These are phyloP conservation scores for Hippasteria phrygiana DNA, from an alignment of 53 echinoderm and acorn worm species.

Conservation along the genomic window DNA sequence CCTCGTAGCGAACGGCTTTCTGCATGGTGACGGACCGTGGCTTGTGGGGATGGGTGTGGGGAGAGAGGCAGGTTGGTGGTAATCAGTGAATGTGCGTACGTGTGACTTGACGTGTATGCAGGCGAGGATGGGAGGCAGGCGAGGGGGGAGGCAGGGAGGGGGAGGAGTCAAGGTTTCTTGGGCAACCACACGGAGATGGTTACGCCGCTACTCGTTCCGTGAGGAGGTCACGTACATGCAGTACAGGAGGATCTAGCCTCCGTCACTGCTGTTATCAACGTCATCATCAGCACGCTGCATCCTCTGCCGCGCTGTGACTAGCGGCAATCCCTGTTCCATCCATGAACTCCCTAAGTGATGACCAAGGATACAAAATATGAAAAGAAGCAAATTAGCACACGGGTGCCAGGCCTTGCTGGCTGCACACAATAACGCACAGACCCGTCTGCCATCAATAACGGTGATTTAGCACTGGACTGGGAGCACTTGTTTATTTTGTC, in stretches of 20 bases:
- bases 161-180: neutral
- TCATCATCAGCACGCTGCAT: slow-evolving; percentile 16
- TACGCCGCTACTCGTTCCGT: neutral
- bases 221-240: neutral
- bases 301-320: neutral
- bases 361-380: slow-evolving; percentile 23
- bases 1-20: slow-evolving; percentile 92
- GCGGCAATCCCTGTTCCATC: slow-evolving; percentile 39
- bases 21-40: slow-evolving; percentile 76
- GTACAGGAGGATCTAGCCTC: neutral
- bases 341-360: slow-evolving; percentile 36
- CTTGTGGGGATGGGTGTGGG: neutral
- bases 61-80: neutral
- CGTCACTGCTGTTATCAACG: slow-evolving; percentile 1
- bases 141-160: no score
- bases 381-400: slow-evolving; percentile 24
- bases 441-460: neutral
- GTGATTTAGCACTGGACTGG: neutral
- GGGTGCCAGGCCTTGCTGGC: neutral
- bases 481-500: slow-evolving; percentile 36
- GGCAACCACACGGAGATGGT: neutral
- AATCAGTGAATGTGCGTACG: neutral
- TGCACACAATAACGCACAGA: neutral
- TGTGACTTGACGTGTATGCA: neutral
- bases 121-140: neutral